phyloP scores from a whole-genome alignment of 1,140 invertebrate species.

The Saccostrea glomerata region DNA sequence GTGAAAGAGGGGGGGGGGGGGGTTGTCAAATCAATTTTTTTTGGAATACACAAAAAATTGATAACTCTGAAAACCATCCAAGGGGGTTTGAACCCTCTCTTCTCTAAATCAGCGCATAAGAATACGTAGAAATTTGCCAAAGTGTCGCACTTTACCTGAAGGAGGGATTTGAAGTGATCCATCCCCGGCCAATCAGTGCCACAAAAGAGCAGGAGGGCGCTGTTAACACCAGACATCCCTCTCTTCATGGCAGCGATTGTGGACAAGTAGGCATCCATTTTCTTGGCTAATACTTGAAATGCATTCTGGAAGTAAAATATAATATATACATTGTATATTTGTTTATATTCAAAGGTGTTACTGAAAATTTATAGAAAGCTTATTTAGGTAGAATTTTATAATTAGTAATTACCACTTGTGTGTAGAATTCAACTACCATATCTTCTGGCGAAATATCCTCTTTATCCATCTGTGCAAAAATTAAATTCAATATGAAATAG shows the following conservation, averaged over 20 bases:
- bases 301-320: not conserved
- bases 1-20: too few species aligned
- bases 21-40: too few species aligned
- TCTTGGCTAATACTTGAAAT: constrained; percentile 12
- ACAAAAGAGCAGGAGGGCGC: not conserved
- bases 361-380: not conserved
- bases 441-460: not conserved
- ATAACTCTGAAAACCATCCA: too few species aligned
- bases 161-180: not conserved
- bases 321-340: not conserved
- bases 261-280: constrained; percentile 11
- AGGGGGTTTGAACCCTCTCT: too few species aligned
- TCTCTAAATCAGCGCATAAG: too few species aligned
- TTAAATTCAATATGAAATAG: not conserved
- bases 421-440: constrained; percentile 26
- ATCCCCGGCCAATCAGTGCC: not conserved
- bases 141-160: not conserved
- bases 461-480: not conserved
- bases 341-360: not conserved
- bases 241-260: not conserved
- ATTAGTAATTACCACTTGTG: constrained; percentile 8
- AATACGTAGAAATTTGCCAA: too few species aligned
- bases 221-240: constrained; percentile 1
- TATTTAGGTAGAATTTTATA: not conserved
- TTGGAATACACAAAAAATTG: too few species aligned